Evolutionary conservation across 2,888 invertebrate species (phyloP).

Genomic region (Drosophila melanocephala): DNA sequence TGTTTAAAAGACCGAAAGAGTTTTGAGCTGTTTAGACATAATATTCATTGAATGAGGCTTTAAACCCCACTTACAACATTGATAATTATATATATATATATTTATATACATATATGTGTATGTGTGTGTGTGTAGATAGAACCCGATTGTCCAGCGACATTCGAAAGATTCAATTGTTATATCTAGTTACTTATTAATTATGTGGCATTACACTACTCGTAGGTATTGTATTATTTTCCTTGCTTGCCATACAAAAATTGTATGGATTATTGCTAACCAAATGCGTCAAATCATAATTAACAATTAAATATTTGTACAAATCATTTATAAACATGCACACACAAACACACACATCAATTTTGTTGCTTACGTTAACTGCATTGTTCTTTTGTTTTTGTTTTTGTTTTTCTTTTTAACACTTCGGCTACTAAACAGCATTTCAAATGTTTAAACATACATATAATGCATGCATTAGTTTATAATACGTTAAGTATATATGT

Average conservation of each 20-base stretch:
- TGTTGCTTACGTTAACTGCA: constrained; percentile 14
- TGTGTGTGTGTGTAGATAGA: constrained; percentile 1
- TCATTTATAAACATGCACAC: constrained; percentile 19
- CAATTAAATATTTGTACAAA: constrained; percentile 26
- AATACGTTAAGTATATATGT: constrained; percentile 25
- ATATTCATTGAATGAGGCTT: constrained; percentile 10
- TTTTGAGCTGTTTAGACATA: constrained; percentile 25
- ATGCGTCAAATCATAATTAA: constrained; percentile 52
- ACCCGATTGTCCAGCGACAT: constrained; percentile 6
- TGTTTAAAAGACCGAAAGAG: constrained; percentile 5
- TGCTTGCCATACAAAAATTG: constrained; percentile 40
- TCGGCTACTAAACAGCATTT: constrained; percentile 30
- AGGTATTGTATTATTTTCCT: constrained; percentile 22
- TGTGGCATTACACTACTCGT: constrained; percentile 22
- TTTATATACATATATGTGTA: neutral
- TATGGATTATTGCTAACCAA: constrained; percentile 53
- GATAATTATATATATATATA: constrained; percentile 11
- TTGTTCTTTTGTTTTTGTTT: constrained; percentile 5
- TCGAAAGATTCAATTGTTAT: constrained; percentile 24
- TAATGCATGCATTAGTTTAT: constrained; percentile 31
- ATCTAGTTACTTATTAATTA: constrained; percentile 40
- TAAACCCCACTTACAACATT: constrained; percentile 14
- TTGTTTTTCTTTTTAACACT: constrained; percentile 11
- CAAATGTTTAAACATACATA: constrained; percentile 38
- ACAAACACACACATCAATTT: constrained; percentile 35